Evolutionary conservation across 2,888 invertebrate species (phyloP).

Genomic region (Phengaris alcon): DNA sequence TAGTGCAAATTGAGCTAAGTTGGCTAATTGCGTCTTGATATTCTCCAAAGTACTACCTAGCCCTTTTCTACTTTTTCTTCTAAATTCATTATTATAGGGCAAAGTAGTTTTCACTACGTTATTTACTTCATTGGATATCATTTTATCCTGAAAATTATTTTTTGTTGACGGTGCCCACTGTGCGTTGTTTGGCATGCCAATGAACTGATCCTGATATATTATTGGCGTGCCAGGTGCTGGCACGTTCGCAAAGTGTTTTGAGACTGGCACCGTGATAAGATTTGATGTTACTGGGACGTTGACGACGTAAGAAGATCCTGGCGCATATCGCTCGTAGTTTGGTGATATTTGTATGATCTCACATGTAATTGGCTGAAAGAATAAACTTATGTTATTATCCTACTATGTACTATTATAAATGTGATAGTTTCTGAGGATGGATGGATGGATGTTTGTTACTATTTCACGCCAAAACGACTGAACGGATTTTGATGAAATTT

Average conservation of each 20-base stretch:
- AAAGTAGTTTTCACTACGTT: not conserved
- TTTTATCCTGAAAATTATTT: not conserved
- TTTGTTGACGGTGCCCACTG: not conserved
- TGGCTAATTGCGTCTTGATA: conserved; percentile 1
- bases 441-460: no score
- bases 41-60: conserved; percentile 22
- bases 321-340: conserved; percentile 37
- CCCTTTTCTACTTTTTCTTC: not conserved
- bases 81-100: not conserved
- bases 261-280: not conserved
- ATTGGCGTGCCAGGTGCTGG: not conserved
- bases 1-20: conserved; percentile 19
- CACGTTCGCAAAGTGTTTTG: not conserved
- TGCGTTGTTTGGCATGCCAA: not conserved
- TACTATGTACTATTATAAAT: no score
- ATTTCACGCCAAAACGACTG: no score
- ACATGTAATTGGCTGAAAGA: conserved; percentile 42
- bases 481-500: no score
- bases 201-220: not conserved
- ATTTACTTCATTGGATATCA: not conserved
- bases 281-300: conserved; percentile 5
- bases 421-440: no score
- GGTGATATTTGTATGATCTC: conserved; percentile 40
- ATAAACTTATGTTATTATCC: not conserved
- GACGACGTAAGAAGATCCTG: conserved; percentile 29